These are phyloP conservation scores for Eira barbara DNA, from an alignment of 2,113 vertebrate genomes.

Conservation along the genomic window DNA sequence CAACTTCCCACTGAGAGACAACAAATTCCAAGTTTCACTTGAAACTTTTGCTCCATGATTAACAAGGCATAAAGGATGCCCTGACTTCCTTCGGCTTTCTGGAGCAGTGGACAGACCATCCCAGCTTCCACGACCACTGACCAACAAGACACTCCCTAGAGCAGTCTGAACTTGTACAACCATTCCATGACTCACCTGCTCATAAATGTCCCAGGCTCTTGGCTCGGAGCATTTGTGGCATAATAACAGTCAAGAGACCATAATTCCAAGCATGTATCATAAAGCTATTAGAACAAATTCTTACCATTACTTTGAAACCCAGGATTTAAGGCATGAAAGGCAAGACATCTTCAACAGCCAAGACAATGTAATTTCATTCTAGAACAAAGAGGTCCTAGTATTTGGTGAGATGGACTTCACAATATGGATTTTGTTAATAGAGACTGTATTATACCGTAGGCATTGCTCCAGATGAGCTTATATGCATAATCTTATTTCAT, in stretches of 20 bases:
- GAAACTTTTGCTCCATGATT: background rate
- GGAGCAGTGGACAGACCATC: background rate
- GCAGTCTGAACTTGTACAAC: background rate
- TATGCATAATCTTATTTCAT: background rate
- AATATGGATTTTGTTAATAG: background rate
- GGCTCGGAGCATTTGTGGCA: background rate
- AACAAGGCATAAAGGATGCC: background rate
- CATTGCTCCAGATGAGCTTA: background rate
- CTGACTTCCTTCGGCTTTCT: background rate
- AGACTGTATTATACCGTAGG: background rate
- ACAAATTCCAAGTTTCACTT: background rate
- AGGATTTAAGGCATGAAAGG: background rate
- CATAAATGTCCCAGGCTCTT: background rate
- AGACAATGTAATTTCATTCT: background rate
- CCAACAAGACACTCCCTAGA: background rate
- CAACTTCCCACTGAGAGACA: background rate
- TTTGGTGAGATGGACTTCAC: background rate
- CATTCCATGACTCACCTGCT: background rate
- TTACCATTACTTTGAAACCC: slow-evolving; percentile 17
- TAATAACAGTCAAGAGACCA: background rate
- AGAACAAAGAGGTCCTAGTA: background rate
- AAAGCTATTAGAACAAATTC: slow-evolving; percentile 30
- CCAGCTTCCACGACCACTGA: background rate
- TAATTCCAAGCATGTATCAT: slow-evolving; percentile 23
- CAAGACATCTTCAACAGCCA: background rate